Conservation (phyloP, 2,888 invertebrate genomes). For the Lacanobia oleracea region DNA sequence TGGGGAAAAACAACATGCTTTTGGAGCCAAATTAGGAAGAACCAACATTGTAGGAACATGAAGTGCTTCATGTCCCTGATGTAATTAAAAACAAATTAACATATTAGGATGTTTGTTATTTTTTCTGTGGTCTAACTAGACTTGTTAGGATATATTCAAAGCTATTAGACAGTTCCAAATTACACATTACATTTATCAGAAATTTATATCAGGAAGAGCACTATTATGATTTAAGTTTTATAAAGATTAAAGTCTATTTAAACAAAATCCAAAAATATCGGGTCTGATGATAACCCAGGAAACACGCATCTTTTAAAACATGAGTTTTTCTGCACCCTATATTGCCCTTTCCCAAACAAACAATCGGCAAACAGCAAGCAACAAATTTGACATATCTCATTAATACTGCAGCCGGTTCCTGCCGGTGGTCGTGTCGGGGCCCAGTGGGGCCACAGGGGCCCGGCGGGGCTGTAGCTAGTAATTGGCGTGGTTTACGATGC, state of each 20-base stretch:
- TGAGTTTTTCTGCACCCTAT: not conserved
- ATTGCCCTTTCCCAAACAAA: conserved; percentile 37
- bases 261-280: not conserved
- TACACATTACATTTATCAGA: not conserved
- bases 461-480: conserved; percentile 67
- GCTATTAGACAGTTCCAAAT: not conserved
- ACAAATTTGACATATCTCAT: conserved; percentile 58
- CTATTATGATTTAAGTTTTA: not conserved
- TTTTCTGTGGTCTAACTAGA: not conserved
- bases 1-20: conserved; percentile 25
- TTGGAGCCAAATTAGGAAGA: conserved; percentile 9
- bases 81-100: conserved; percentile 20
- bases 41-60: conserved; percentile 6
- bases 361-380: conserved; percentile 38
- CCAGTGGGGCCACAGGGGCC: conserved; percentile 19
- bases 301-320: not conserved
- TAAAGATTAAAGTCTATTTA: not conserved
- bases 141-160: not conserved
- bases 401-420: conserved; percentile 42
- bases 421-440: conserved; percentile 21
- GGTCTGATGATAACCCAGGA: not conserved
- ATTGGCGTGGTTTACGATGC: conserved; percentile 75
- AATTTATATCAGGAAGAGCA: not conserved
- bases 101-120: not conserved
- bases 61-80: not conserved